Percentiles rank a stretch among this genome's conserved stretches.
Conservation (phyloP, 2,113 vertebrate genomes). For the Oceanodroma tethys region DNA sequence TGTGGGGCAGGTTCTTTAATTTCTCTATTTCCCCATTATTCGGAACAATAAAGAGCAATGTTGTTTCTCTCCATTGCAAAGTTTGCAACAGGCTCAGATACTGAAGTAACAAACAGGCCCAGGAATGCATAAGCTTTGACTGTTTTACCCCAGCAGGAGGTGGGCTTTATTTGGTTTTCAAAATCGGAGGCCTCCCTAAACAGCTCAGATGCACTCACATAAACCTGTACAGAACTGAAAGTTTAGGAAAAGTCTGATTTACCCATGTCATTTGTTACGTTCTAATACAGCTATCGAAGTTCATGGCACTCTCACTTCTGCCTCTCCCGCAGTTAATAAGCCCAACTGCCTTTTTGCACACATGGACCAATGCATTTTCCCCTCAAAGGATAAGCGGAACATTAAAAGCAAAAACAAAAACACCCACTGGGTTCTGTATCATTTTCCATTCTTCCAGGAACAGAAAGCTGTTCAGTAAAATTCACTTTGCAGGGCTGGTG, state of each 20-base stretch:
- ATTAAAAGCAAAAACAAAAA: neutral
- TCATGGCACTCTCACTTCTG: neutral
- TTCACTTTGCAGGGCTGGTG: neutral
- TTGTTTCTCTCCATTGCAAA: neutral
- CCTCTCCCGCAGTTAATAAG: neutral
- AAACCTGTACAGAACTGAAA: neutral
- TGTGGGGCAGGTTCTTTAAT: neutral
- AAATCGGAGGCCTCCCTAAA: neutral
- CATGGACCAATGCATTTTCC: rapidly evolving
- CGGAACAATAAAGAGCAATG: neutral
- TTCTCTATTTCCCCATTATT: neutral
- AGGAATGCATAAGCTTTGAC: neutral
- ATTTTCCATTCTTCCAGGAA: neutral
- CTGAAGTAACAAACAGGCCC: neutral
- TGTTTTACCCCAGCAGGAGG: neutral
- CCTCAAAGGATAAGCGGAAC: neutral
- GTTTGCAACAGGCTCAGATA: neutral
- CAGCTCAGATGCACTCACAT: neutral
- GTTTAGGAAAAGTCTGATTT: neutral
- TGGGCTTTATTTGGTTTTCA: neutral
- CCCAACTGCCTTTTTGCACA: neutral
- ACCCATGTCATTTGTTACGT: neutral
- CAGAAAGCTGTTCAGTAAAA: neutral
- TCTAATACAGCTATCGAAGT: neutral
- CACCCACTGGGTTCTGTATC: neutral